phyloP scores from a whole-genome alignment of 2,113 vertebrate species.

The Ictidomys tridecemlineatus region DNA sequence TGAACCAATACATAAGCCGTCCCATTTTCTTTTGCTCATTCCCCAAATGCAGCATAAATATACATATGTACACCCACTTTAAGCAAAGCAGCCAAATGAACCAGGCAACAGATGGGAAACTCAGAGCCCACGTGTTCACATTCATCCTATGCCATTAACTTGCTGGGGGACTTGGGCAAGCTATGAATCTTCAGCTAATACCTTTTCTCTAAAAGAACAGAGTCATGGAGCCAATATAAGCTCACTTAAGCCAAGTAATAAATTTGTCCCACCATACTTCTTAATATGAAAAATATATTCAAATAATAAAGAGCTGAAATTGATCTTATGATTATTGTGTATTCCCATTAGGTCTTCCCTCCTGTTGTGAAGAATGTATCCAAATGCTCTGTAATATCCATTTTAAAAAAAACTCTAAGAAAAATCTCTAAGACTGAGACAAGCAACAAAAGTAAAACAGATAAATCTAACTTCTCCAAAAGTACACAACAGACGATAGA shows the following conservation, averaged over 20 bases:
- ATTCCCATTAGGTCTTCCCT: slow-evolving; percentile 73
- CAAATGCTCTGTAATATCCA: slow-evolving; percentile 64
- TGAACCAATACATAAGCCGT: slow-evolving; percentile 66
- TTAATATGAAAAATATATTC: slow-evolving; percentile 82
- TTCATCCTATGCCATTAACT: slow-evolving; percentile 78
- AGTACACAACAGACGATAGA: background rate
- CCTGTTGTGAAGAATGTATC: slow-evolving; percentile 72
- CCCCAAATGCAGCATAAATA: slow-evolving; percentile 77
- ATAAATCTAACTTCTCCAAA: background rate
- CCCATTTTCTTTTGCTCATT: slow-evolving; percentile 72
- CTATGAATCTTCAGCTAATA: slow-evolving; percentile 83
- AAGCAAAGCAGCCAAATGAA: slow-evolving; percentile 77
- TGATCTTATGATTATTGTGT: slow-evolving; percentile 81
- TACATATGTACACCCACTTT: slow-evolving; percentile 72
- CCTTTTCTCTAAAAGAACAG: slow-evolving; percentile 75
- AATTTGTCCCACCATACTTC: slow-evolving; percentile 75
- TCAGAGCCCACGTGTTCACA: slow-evolving; percentile 80
- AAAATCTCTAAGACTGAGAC: background rate
- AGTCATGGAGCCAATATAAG: slow-evolving; percentile 74
- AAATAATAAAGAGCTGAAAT: slow-evolving; percentile 82
- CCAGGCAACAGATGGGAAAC: slow-evolving; percentile 82
- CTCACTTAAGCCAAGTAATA: slow-evolving; percentile 74
- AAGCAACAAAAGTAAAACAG: background rate
- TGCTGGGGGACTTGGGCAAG: slow-evolving; percentile 80
- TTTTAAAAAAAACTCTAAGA: background rate